Evolutionary conservation across 2,888 invertebrate genomes (phyloP), one percentile per base, ranked within the genome.

Genomic region (Blastobasis lacticolella): DNA sequence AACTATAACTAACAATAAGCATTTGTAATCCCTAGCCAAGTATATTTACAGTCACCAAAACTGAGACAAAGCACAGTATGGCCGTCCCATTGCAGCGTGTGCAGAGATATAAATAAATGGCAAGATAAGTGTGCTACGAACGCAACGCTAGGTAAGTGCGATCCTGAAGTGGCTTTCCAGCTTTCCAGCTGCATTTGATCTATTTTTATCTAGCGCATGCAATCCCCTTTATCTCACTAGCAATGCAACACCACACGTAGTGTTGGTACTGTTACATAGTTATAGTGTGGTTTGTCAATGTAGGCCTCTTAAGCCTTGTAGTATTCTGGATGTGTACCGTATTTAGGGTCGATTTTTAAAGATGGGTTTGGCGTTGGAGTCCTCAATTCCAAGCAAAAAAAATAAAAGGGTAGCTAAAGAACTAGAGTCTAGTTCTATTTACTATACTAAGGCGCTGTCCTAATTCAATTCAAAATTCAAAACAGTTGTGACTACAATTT

Each of bases 171-270:
- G 61, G 61, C 59, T 65, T 63, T 62, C 55, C 62, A 57, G 62
- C 64, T 65, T 53, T 57, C 56, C 50, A 63, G 53, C 59, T 65
- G 66, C 64, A 65, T 69, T 66, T 66, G 64, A 71, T 72, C 63
- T 70, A 61, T 72, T 70, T 69, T 67, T 67, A 73, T 66, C 65
- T 65, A 59, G 55, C 51, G 55, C 53, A 58, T 56, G 58, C 54
- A 59, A 57, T 62, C 58, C 46, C 62, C 57, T 67, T 67, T 67
- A 65, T 64, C 65, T 67, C n/a, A 23, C 48, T 6, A 23, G 38
- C 49, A 10, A 45, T 38, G 45, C 46, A 40, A 43, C 45, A 8
- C 10, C 37, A 10, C 37, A 44, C 10, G 36, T 37, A 7, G 6
- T 10, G 40, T 8, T 23, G 37, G 44, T 6, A 7, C 46, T 10